Conservation (phyloP, 2,113 vertebrate species). For the Platycercus adscitus region DNA sequence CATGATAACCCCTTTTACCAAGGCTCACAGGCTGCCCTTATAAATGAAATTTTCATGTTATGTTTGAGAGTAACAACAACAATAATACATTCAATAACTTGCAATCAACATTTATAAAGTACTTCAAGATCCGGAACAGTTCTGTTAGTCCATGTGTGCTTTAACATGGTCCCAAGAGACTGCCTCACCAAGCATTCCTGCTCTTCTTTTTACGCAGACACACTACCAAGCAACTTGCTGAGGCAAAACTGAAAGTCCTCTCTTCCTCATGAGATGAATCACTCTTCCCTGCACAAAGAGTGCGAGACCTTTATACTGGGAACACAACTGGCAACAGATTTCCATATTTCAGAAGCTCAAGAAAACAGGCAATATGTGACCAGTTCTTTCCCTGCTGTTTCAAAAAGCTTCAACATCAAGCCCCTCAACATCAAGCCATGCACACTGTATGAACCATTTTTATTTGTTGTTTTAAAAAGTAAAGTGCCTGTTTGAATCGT, state of each 20-base stretch:
- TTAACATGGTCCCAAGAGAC: neutral
- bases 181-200: neutral
- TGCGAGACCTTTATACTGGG: neutral
- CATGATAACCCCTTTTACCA: neutral
- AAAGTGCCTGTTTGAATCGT: neutral
- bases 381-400: neutral
- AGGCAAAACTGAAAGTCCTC: neutral
- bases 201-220: neutral
- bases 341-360: neutral
- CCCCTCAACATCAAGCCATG: neutral
- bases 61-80: neutral
- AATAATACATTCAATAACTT: neutral
- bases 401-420: neutral
- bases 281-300: neutral
- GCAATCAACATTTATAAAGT: neutral
- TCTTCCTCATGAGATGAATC: neutral
- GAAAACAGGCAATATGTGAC: neutral
- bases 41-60: neutral
- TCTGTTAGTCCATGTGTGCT: neutral
- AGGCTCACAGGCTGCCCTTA: neutral
- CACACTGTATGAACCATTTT: neutral
- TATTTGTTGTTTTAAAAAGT: neutral
- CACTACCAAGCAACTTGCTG: neutral
- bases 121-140: neutral
- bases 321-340: neutral